A percentile compares a stretch with the other conserved stretches of the same genome.
These are phyloP conservation scores for Phaenicophaeus curvirostris DNA, from an alignment of 2,797 vertebrate species.

Conservation along the genomic window DNA sequence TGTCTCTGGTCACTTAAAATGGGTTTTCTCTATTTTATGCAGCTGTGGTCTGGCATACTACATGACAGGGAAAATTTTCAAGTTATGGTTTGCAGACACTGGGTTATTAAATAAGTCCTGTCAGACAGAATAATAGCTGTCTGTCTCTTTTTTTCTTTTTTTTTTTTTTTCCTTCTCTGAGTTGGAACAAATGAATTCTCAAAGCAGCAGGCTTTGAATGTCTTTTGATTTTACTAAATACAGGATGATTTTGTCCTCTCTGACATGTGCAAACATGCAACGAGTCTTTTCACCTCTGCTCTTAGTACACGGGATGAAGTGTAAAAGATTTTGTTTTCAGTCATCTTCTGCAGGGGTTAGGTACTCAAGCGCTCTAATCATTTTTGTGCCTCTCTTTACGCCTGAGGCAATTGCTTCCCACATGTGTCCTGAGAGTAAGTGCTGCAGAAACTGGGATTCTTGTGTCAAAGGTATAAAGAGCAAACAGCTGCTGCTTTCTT, in stretches of 20 bases:
- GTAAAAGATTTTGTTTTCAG: background rate
- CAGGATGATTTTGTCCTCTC: background rate
- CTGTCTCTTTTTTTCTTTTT: background rate
- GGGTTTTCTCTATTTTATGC: constrained; percentile 55
- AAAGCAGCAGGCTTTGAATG: background rate
- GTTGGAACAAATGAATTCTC: background rate
- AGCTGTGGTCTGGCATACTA: constrained; percentile 60
- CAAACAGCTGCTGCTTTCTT: background rate
- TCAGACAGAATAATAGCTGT: constrained; percentile 19
- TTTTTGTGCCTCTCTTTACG: background rate
- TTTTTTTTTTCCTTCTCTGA: background rate
- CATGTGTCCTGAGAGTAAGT: background rate
- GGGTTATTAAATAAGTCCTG: background rate
- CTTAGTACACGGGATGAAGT: background rate
- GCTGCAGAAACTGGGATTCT: background rate
- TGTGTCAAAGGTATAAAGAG: background rate
- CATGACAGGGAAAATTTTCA: constrained; percentile 32
- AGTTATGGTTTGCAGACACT: constrained; percentile 13
- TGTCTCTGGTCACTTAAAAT: constrained; percentile 53
- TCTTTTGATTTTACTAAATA: background rate
- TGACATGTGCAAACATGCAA: background rate
- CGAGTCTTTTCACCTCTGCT: background rate
- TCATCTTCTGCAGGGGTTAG: background rate
- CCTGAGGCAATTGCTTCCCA: background rate
- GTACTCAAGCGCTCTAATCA: background rate